Base-by-base conservation (phyloP, 2,113 vertebrate species). In the Oxyruncus cristatus region DNA sequence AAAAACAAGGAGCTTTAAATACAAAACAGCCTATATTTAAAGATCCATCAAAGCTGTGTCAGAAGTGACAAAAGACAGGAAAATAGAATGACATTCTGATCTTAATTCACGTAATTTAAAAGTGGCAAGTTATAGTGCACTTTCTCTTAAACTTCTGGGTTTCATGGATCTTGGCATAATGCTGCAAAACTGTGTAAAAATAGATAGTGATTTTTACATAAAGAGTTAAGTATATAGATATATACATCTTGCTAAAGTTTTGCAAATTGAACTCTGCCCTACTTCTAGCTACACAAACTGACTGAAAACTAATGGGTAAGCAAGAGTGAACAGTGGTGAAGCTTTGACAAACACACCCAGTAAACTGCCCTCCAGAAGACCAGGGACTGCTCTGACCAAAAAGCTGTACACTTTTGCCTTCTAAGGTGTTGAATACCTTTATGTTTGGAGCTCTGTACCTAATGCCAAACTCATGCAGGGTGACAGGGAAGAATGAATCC, bases 31-130 rank as follows among this genome's bases (percentile, higher is more conserved):
- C 68, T 58, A 62, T 92, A 92, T 88, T 94, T 89, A 89, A 96
- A 93, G 85, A 95, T n/a, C 33, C 65, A 93, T 96, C 83, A 94
- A 91, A 79, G 73, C 58, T 72, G 49, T 62, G 90, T 93, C 92
- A 96, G 72, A 92, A 91, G 28, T 87, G 85, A 95, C 73, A 94
- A 52, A 92, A 87, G 79, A 61, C 0, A 41, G 56, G 65, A 91
- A 97, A 97, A 92, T 14, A 94, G 39, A 95, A 81, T 66, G 88
- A 89, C 88, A 91, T 95, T 91, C 68, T 88, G 83, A 92, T 95
- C 92, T 84, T 91, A 95, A 89, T 84, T 95, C 73, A 88, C 52
- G 46, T 84, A 2, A 89, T 78, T 93, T 87, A 53, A 46, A 96
- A 93, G 35, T 49, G 52, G 30, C 24, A 93, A 81, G 79, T 88